Base-by-base conservation (phyloP, 2,888 invertebrate genomes). In the Xylocampa areola region DNA sequence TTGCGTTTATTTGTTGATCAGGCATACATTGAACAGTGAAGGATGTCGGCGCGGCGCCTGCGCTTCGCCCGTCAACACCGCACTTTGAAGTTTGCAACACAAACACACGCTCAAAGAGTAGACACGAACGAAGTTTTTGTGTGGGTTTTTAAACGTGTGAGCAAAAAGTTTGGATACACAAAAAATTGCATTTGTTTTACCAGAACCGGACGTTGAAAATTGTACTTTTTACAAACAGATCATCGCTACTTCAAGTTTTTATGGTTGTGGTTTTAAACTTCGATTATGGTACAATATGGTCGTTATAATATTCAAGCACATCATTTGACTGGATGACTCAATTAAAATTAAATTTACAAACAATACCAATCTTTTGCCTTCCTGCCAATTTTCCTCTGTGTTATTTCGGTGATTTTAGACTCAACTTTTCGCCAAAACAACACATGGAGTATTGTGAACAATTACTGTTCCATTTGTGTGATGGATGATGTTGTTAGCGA, bases 61-160 rank as follows among this genome's bases (percentile, higher is more conserved):
- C 75, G 68, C 73, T 72, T 43, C 62, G 54, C 41, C 69, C 52
- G 67, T 81, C 79, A 73, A 57, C 81, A 61, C 69, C 45, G 25
- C 48, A 54, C 74, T 77, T 80, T 76, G 73, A 80, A 72, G 73
- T 70, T 75, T 41, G 79, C 77, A 71, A 64, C 61, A 67, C 64
- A 53, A 53, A 36, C 54, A 50, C 63, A 39, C 25, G 27, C 17
- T 21, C 21, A 11, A 39, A 23, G 14, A 41, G 16, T 27, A 48
- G 17, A 37, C n/a, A 29, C 14, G 17, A 47, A 32, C 27, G 14
- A 16, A 36, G 27, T 68, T 60, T 45, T 45, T 40, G 21, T 44
- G 11, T 59, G 29, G 19, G 30, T 27, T 48, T 19, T 16, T 29
- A 16, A 27, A 7, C 11, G 29, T 29, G 10, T 17, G 11, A 39